Evolutionary conservation across 2,797 vertebrate species (phyloP).

Genomic region (Takifugu ocellatus): DNA sequence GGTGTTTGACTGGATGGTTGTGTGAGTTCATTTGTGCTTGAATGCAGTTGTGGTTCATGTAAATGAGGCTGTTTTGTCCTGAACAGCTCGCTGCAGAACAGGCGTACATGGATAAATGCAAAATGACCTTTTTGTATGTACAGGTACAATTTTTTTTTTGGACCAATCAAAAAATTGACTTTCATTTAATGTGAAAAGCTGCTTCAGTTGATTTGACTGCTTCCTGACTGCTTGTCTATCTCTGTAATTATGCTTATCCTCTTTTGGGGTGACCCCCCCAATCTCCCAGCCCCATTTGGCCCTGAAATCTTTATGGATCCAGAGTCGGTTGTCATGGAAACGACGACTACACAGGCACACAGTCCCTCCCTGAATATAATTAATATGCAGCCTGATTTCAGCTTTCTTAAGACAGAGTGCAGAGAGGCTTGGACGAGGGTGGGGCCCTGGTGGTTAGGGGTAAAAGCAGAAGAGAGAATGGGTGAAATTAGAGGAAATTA

Average conservation of each 20-base stretch:
- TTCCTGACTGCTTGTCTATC: conserved; percentile 53
- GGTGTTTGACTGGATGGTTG: too few relatives aligned
- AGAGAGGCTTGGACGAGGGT: conserved; percentile 26
- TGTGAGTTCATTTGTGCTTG: too few relatives aligned
- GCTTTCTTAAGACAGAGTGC: conserved; percentile 47
- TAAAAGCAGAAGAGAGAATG: conserved; percentile 30
- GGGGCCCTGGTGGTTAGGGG: conserved; percentile 39
- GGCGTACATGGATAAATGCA: too few relatives aligned
- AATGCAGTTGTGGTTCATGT: too few relatives aligned
- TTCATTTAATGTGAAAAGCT: conserved; percentile 3
- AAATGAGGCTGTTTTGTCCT: too few relatives aligned
- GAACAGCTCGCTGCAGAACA: too few relatives aligned
- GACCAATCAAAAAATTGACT: conserved; percentile 2
- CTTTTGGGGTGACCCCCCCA: conserved; percentile 60
- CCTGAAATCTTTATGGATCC: conserved; percentile 74
- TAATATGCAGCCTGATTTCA: conserved; percentile 70
- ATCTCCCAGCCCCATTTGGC: conserved; percentile 54
- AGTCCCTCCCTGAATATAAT: conserved; percentile 63
- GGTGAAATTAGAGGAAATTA: conserved; percentile 28
- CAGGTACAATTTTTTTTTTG: too few relatives aligned
- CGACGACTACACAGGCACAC: conserved; percentile 69
- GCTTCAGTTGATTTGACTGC: conserved; percentile 29
- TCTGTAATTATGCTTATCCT: conserved; percentile 76
- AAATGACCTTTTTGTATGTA: too few relatives aligned
- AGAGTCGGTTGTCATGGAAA: conserved; percentile 75